A percentile compares a stretch with the other conserved stretches of the same genome.
phyloP scores from a whole-genome alignment of 2,113 vertebrate genomes.

The Poeciliopsis turrubarensis region DNA sequence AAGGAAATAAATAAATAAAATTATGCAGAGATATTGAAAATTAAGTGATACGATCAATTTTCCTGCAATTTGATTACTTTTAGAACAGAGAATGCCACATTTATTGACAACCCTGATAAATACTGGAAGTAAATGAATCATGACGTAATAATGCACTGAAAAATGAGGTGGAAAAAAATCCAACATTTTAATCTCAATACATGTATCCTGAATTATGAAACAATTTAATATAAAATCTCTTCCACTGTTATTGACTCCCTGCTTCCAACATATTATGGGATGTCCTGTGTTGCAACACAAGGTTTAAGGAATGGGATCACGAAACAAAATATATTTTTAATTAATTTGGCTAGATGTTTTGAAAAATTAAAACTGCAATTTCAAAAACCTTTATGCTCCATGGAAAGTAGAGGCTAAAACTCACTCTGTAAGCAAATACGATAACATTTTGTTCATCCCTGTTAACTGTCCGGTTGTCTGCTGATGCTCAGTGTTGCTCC shows the following conservation, averaged over 20 bases:
- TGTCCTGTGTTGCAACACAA: too few species aligned
- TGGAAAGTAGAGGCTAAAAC: background rate
- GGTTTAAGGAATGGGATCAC: too few species aligned
- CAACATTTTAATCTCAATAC: too few species aligned
- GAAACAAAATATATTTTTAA: too few species aligned
- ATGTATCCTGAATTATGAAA: too few species aligned
- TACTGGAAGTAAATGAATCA: too few species aligned
- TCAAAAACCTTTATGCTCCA: background rate
- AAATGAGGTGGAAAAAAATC: too few species aligned
- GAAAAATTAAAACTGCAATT: background rate
- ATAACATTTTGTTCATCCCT: background rate
- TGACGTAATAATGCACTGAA: too few species aligned
- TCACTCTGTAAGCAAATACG: background rate
- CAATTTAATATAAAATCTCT: too few species aligned
- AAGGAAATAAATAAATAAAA: background rate
- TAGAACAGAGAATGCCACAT: background rate
- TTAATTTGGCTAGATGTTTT: too few species aligned
- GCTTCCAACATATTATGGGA: too few species aligned
- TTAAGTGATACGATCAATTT: background rate
- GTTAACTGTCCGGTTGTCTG: background rate
- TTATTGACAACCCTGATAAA: background rate
- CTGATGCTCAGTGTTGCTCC: background rate
- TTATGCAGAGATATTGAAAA: background rate
- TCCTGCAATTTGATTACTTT: slow-evolving; percentile 2
- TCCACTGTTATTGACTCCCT: too few species aligned